These are phyloP conservation scores for Apocheima hispidaria DNA, from an alignment of 2,888 invertebrate genomes.

Conservation along the genomic window DNA sequence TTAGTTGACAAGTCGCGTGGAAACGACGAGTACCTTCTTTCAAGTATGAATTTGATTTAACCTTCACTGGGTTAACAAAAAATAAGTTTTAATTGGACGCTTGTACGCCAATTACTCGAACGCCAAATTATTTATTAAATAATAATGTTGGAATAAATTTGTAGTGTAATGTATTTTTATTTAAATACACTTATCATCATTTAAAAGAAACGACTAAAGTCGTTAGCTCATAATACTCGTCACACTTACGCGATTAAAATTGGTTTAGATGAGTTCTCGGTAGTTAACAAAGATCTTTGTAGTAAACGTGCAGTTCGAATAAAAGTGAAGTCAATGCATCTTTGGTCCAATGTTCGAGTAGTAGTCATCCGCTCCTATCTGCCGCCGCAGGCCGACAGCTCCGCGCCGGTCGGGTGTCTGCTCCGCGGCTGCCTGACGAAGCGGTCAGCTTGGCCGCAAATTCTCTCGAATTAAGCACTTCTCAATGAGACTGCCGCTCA, in stretches of 20 bases:
- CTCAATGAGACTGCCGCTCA: conserved; percentile 39
- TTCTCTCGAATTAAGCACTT: conserved; percentile 40
- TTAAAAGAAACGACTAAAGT: too few species aligned
- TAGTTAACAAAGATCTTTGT: background rate
- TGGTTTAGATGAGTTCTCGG: background rate
- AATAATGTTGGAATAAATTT: too few species aligned
- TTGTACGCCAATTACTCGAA: background rate
- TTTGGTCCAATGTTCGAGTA: conserved; percentile 2
- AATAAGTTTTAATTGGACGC: conserved; percentile 19
- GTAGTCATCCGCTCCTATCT: background rate
- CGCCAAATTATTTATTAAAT: too few species aligned
- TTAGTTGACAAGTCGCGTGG: conserved; percentile 5
- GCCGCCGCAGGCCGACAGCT: background rate
- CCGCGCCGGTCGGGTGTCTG: background rate
- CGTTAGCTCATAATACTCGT: too few species aligned
- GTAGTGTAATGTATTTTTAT: too few species aligned
- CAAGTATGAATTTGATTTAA: conserved; percentile 3
- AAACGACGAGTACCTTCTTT: background rate
- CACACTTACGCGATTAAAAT: too few species aligned
- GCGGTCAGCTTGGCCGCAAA: conserved; percentile 39
- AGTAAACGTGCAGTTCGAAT: background rate
- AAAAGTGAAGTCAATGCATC: too few species aligned
- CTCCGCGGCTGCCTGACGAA: conserved; percentile 20
- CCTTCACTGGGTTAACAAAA: conserved; percentile 11
- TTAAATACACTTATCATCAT: too few species aligned